Base-by-base conservation (phyloP, 1,140 invertebrate species). In the Neomicropteryx cornuta region DNA sequence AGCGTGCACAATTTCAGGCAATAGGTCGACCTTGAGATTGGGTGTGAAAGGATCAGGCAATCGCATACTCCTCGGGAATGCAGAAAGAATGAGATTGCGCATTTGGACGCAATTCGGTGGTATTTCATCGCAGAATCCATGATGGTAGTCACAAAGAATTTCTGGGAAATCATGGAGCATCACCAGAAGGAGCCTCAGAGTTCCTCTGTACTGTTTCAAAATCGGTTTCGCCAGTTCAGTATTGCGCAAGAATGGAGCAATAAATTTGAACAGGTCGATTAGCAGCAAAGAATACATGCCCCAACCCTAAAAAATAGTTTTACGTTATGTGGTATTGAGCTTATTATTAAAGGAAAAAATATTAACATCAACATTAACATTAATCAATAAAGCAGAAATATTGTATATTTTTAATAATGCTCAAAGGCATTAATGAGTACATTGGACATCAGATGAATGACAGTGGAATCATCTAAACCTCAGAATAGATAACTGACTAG, bases 71-170 rank as follows among this genome's bases (percentile, higher is more conserved):
- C 94, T 72, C 10, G 97, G 96, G 53, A 97, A 99, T 5, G 97
- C 96, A 14, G 92, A 96, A 29, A 99, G 68, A 33, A 99, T 95
- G 5, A 99, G 69, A 60, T 99, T 99, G 24, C 96, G 76, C 90
- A 99, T 95, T 62, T 97, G 95, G 49, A 99, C 95, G 57, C 96
- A 99, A 59, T 99, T 99, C 1, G 94, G 87, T 43, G 96, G 95
- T 52, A 99, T 98, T 28, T 92, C 92, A 66, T 99, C 96, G 62
- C 96, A 98, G 64, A 99, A 97, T n/a, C 89, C 87, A 56, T 97
- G 98, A 58, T 99, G 93, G 59, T 97, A 99, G 54, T 99, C 96
- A 57, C 94, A 97, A 17, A 99, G 71, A 56, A 99, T 97, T 60
- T 99, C 97, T 0, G 97, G 97, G 61, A 99, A 99, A 62, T 99